Conservation (phyloP, 2,113 vertebrate genomes). For the Rhea pennata region DNA sequence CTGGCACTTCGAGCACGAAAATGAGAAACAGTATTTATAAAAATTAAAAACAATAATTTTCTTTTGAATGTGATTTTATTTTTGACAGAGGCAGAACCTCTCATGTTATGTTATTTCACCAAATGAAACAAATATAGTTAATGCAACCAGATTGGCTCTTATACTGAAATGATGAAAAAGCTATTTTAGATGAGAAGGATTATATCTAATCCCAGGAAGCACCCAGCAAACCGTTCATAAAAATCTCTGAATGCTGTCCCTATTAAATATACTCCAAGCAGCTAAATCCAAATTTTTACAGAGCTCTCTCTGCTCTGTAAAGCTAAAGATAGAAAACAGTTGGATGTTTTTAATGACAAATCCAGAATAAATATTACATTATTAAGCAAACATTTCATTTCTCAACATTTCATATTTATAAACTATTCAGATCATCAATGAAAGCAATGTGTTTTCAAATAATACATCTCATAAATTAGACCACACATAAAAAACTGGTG, state of each 20-base stretch:
- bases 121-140: constrained; percentile 39
- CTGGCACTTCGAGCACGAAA: neutral
- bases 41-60: neutral
- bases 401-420: neutral
- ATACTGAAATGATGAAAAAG: constrained; percentile 38
- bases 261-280: constrained; percentile 45
- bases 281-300: constrained; percentile 20
- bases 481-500: neutral
- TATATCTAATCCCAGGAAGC: constrained; percentile 58
- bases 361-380: neutral
- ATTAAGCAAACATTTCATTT: neutral
- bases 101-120: neutral
- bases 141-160: constrained; percentile 25
- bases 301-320: neutral
- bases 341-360: neutral
- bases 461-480: neutral
- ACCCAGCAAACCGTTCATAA: constrained; percentile 6
- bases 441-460: neutral
- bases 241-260: neutral
- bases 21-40: neutral
- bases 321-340: neutral
- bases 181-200: constrained; percentile 56
- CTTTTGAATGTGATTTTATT: neutral
- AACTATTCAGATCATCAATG: neutral
- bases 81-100: neutral